Base-by-base conservation (phyloP, 1,140 invertebrate genomes). In the Tyrophagus putrescentiae region DNA sequence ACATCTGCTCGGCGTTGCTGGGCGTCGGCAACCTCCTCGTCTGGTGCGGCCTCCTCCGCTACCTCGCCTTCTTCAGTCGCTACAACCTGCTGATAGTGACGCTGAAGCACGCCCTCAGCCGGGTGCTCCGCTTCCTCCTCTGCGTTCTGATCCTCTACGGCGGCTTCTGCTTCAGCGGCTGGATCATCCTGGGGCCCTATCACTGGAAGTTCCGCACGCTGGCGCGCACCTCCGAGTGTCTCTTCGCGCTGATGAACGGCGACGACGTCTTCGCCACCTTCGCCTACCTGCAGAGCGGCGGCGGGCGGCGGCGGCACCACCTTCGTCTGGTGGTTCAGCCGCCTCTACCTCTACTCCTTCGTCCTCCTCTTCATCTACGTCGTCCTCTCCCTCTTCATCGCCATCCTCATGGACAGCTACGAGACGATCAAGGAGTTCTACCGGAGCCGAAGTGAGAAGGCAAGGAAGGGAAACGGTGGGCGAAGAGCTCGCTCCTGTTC, bases 321-420 rank as follows among this genome's bases (percentile, higher is more conserved):
- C 36, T 78, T 91, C 72, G 72, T 94, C 1, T 96, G 93, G 91
- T 94, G 90, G 84, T 98, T 92, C 72, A 87, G 85, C 64, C 78
- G 92, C 58, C 79, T 96, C n/a, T 99, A 98, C 75, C 75, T 98
- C 45, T 98, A 98, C 72, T 80, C 83, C 0, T 99, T 98, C 71
- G 94, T 97, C 60, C 85, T 85, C 60, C 76, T 98, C 45, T 98
- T 96, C 71, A 98, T 98, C 69, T 99, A 98, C 72, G 88, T 98
- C 29, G 89, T 99, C 36, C 77, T 98, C 16, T 95, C 87, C 75
- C 80, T 99, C 48, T 98, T 98, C 71, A 96, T 98, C 70, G 88
- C 95, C 39, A 87, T 99, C 54, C 98, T 99, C 61, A 96, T 97
- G 83, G 95, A 98, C 75, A 89, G 94, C 0, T 98, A 98, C 73